Evolutionary conservation across 2,888 invertebrate genomes (phyloP), one percentile per base, ranked within the genome.

Genomic region (Standfussiana lucernea): DNA sequence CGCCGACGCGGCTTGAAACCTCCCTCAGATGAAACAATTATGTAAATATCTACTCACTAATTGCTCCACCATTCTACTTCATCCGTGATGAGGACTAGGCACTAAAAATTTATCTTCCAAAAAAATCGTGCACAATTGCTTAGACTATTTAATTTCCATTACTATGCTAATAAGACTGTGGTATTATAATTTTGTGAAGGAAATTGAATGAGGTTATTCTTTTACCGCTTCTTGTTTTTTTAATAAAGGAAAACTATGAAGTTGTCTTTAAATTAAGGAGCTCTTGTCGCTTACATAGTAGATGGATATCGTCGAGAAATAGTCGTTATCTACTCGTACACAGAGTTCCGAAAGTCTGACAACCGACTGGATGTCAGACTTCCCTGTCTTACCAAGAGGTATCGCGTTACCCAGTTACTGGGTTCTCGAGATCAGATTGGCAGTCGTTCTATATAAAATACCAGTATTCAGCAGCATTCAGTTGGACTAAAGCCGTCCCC

Each of bases 1-100:
- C 83, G 86, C 76, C 78, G 75, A 74, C 80, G 68, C 64, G 65
- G 65, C 68, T 74, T 80, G 80, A 83, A 86, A 84, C 86, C 86
- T 90, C 80, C 88, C 85, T 87, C 87, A 88, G 87, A 87, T 88
- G 89, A 89, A 90, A 91, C 88, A 90, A 90, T 93, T 92, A 91
- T 91, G 91, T 89, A 87, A 91, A 90, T 91, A 86, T 84, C 78
- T 56, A 83, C 86, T 82, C 76, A 84, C 88, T 92, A 92, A 93
- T 92, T 92, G 89, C 88, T 87, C 65, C 71, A 72, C 77, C 86
- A 80, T 88, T 90, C 72, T 87, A 82, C 85, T 89, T 89, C 83
- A 84, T 83, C 73, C 78, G 72, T 82, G 85, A 87, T 85, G 83
- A 84, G 61, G 35, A 77, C 71, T 73, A n/a, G n/a, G n/a, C n/a